A percentile compares a stretch with the other conserved stretches of the same genome.
These are phyloP conservation scores for Hippoglossus stenolepis DNA, from an alignment of 2,113 vertebrate genomes.

Conservation along the genomic window DNA sequence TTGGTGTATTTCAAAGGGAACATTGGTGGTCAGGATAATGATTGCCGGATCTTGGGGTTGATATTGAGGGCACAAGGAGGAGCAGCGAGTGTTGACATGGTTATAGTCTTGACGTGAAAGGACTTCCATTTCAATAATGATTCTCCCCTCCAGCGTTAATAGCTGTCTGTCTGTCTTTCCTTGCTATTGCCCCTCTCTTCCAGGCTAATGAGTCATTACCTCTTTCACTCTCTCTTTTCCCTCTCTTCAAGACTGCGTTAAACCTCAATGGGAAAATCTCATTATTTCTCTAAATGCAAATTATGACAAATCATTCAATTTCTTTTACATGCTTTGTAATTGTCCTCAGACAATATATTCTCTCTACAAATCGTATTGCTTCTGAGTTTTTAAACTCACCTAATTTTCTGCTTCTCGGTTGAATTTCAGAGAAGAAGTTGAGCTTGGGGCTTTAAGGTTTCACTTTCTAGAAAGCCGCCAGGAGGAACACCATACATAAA, in stretches of 20 bases:
- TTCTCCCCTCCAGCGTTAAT: slow-evolving; percentile 39
- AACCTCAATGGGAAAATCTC: slow-evolving; percentile 68
- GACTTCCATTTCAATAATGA: slow-evolving; percentile 38
- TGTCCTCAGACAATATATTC: slow-evolving; percentile 22
- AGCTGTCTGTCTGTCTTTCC: slow-evolving; percentile 36
- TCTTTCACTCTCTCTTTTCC: slow-evolving; percentile 38
- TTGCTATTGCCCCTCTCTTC: slow-evolving; percentile 61
- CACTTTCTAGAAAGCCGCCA: neutral
- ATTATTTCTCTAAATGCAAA: slow-evolving; percentile 59
- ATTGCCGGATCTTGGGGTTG: slow-evolving; percentile 16
- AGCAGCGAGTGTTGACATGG: slow-evolving; percentile 25
- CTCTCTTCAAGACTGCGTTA: slow-evolving; percentile 45
- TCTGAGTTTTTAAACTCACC: slow-evolving; percentile 11
- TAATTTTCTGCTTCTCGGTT: slow-evolving; percentile 17
- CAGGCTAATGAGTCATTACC: slow-evolving; percentile 61
- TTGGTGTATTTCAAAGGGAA: slow-evolving; percentile 25
- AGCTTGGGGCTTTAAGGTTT: slow-evolving; percentile 11
- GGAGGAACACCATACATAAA: neutral
- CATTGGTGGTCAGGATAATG: slow-evolving; percentile 29
- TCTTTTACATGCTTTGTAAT: slow-evolving; percentile 30
- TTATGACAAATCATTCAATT: slow-evolving; percentile 33
- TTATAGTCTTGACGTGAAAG: slow-evolving; percentile 35
- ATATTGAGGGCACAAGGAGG: slow-evolving; percentile 31
- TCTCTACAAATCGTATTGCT: slow-evolving; percentile 20
- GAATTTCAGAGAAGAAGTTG: slow-evolving; percentile 15